Conservation (phyloP, 2,113 vertebrate genomes). For the Thermophis baileyi region DNA sequence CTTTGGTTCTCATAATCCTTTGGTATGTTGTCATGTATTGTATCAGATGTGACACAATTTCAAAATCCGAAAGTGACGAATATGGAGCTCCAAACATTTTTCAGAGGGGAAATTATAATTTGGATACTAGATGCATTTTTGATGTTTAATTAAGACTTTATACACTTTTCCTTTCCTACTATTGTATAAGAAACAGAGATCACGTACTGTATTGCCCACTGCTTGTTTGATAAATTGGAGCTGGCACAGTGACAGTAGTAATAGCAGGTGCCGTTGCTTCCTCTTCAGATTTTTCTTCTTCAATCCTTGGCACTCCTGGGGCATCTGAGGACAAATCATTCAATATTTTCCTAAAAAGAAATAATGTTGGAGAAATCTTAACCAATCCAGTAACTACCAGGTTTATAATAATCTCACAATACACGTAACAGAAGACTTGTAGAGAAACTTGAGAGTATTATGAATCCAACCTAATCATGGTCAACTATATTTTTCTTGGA, state of each 20-base stretch:
- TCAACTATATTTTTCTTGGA: background rate
- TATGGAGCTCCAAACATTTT: background rate
- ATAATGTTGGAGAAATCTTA: slow-evolving; percentile 58
- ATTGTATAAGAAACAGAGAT: slow-evolving; percentile 56
- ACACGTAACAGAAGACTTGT: background rate
- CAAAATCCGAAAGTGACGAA: background rate
- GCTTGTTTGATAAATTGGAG: slow-evolving; percentile 98
- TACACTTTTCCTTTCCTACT: slow-evolving; percentile 47
- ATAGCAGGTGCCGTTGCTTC: slow-evolving; percentile 89
- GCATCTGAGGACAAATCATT: slow-evolving; percentile 97
- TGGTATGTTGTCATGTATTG: background rate
- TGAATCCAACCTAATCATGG: background rate
- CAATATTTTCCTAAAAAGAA: slow-evolving; percentile 90
- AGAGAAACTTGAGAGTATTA: background rate
- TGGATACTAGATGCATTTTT: background rate
- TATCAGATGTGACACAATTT: background rate
- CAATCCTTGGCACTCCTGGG: slow-evolving; percentile 92
- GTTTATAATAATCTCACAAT: slow-evolving; percentile 11
- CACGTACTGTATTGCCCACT: slow-evolving; percentile 97
- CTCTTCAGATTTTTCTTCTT: slow-evolving; percentile 98
- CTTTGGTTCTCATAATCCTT: background rate
- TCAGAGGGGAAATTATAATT: background rate
- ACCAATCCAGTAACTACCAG: slow-evolving; percentile 19
- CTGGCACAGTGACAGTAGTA: slow-evolving; percentile 96
- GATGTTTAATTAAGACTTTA: background rate